Percentiles rank a stretch among this genome's conserved stretches.
These are phyloP conservation scores for Drosophila mimica DNA, from an alignment of 2,888 invertebrate genomes.

Conservation along the genomic window DNA sequence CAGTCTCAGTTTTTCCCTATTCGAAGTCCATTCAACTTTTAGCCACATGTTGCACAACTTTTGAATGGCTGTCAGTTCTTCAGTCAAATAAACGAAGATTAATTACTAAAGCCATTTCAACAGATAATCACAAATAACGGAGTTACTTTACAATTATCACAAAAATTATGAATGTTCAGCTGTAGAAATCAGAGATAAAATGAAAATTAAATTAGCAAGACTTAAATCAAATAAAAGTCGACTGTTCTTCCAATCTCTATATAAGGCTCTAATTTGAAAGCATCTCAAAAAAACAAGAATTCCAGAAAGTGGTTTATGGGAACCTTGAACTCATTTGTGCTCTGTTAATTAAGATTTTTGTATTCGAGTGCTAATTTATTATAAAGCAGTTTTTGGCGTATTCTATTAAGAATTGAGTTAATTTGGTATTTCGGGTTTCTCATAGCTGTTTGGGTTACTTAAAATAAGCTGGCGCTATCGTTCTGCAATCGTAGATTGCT, in stretches of 20 bases:
- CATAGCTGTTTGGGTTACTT: slow-evolving; percentile 13
- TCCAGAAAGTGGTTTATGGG: slow-evolving; percentile 25
- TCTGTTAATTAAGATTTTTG: slow-evolving; percentile 65
- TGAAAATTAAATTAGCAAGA: slow-evolving; percentile 69
- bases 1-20: neutral
- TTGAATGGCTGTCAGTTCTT: slow-evolving; percentile 33
- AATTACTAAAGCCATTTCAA: slow-evolving; percentile 46
- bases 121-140: slow-evolving; percentile 20
- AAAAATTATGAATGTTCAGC: slow-evolving; percentile 64
- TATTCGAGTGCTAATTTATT: slow-evolving; percentile 65
- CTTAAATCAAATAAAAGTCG: slow-evolving; percentile 35
- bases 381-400: slow-evolving; percentile 54
- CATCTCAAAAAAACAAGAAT: slow-evolving; percentile 8
- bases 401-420: slow-evolving; percentile 19
- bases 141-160: slow-evolving; percentile 44
- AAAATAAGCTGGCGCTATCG: slow-evolving; percentile 8
- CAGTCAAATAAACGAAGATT: slow-evolving; percentile 58
- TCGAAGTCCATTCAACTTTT: slow-evolving; percentile 75
- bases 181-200: slow-evolving; percentile 35
- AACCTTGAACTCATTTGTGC: slow-evolving; percentile 67
- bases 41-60: slow-evolving; percentile 21
- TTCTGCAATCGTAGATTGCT: slow-evolving; percentile 11
- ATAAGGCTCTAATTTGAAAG: slow-evolving; percentile 37
- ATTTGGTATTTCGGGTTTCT: slow-evolving; percentile 46
- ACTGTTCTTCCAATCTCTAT: slow-evolving; percentile 17